Evolutionary conservation across 2,888 invertebrate species (phyloP), one percentile per base, ranked within the genome.

Genomic region (Drosophila kambysellisi): DNA sequence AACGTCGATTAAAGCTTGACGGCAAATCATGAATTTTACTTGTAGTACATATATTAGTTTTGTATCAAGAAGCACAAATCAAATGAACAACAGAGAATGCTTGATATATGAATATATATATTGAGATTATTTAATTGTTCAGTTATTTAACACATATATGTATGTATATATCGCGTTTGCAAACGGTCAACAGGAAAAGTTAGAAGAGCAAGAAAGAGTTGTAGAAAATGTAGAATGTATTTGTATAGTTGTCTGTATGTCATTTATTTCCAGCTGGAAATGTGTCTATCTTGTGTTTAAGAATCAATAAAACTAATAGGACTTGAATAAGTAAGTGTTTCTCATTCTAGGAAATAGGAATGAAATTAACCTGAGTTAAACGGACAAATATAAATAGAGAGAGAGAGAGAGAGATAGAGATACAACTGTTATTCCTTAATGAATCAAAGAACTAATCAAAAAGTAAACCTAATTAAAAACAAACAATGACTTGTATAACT

Each of bases 171-270:
- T 73, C 70, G 76, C 81, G 76, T 82, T 80, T 78, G 89, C 91
- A 91, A 92, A 92, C 91, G 91, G 92, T 83, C 92, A 92, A 92
- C 91, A 92, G 92, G 92, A 90, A 82, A 83, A 81, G 74, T 81
- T 78, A 75, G 75, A 81, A 86, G 79, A 88, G 56, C 72, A 81
- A 78, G 74, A 89, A 70, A 70, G 66, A 70, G 70, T 76, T 69
- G 65, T 68, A 60, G 62, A 68, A 65, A 54, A 53, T 71, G 63
- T 75, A 58, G 17, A 64, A 33, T 60, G 39, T 74, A 43, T 72
- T 39, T 46, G 20, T 70, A 58, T 65, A 30, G 43, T 17, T 57
- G 39, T 61, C 1, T 56, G 58, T 76, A 32, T 29, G 39, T 59
- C 29, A 53, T 20, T 57, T 20, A 35, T 48, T n/a, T 30, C 43